Conservation (phyloP, 2,113 vertebrate genomes). For the Laticauda colubrina region DNA sequence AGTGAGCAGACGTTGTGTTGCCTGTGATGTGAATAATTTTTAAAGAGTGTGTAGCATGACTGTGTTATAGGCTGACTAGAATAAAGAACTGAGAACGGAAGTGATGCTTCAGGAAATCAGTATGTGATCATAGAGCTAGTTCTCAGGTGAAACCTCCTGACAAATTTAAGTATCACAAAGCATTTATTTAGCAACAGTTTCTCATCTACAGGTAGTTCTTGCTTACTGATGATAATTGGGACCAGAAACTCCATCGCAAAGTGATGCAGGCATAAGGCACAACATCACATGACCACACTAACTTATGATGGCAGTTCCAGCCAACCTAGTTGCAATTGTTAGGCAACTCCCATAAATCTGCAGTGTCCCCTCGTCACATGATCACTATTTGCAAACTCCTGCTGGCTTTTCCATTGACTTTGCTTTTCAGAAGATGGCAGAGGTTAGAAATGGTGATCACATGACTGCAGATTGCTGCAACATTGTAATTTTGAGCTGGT, state of each 20-base stretch:
- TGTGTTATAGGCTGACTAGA: neutral
- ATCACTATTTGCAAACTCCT: neutral
- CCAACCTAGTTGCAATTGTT: rapidly evolving
- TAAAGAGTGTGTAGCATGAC: neutral
- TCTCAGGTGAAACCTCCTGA: neutral
- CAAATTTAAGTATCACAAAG: neutral
- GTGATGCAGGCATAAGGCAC: neutral
- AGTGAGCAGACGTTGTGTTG: neutral
- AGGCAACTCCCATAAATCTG: rapidly evolving
- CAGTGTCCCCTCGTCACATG: neutral
- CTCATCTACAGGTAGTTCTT: neutral
- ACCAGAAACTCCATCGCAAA: neutral
- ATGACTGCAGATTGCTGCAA: neutral
- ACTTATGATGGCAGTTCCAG: neutral
- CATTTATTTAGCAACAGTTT: neutral
- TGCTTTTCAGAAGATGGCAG: neutral
- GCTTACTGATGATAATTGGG: neutral
- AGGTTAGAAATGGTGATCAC: neutral
- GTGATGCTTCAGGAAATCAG: neutral
- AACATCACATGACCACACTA: neutral
- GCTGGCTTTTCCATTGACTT: neutral
- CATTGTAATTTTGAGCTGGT: neutral
- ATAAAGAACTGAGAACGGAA: neutral
- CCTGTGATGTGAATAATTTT: neutral
- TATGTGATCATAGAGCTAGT: neutral